These are phyloP conservation scores for Ditylenchus dipsaci DNA, from an alignment of 1,140 invertebrate species.

Conservation along the genomic window DNA sequence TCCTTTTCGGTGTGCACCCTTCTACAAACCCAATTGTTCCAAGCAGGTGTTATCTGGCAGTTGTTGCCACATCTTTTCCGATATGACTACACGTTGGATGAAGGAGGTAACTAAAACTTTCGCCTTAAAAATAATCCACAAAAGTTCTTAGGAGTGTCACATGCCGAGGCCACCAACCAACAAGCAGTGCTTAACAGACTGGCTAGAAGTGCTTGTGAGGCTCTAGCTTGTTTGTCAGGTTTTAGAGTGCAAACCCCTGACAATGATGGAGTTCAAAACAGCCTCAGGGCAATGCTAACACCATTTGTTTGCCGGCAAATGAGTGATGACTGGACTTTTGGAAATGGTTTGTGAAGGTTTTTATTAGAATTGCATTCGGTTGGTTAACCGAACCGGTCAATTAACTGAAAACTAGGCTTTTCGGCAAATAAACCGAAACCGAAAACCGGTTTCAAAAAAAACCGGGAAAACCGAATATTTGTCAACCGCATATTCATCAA, in stretches of 20 bases:
- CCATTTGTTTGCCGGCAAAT: conserved; percentile 79
- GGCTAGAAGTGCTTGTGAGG: conserved; percentile 76
- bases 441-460: no score
- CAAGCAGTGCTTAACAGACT: conserved; percentile 84
- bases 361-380: no score
- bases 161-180: conserved; percentile 56
- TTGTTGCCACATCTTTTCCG: conserved; percentile 82
- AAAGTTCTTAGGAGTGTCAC: conserved; percentile 30
- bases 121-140: background rate
- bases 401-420: no score
- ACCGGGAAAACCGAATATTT: no score
- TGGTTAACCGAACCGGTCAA: no score
- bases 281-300: conserved; percentile 77
- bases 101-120: conserved; percentile 68
- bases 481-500: no score
- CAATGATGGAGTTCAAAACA: conserved; percentile 66
- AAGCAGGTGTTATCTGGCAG: conserved; percentile 87
- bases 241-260: conserved; percentile 68
- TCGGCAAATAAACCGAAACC: no score
- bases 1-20: conserved; percentile 75
- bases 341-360: no score
- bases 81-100: conserved; percentile 95
- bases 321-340: background rate
- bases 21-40: conserved; percentile 81
- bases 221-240: conserved; percentile 76